These are phyloP conservation scores for Dendrolimus pini DNA, from an alignment of 2,888 invertebrate genomes.

Conservation along the genomic window DNA sequence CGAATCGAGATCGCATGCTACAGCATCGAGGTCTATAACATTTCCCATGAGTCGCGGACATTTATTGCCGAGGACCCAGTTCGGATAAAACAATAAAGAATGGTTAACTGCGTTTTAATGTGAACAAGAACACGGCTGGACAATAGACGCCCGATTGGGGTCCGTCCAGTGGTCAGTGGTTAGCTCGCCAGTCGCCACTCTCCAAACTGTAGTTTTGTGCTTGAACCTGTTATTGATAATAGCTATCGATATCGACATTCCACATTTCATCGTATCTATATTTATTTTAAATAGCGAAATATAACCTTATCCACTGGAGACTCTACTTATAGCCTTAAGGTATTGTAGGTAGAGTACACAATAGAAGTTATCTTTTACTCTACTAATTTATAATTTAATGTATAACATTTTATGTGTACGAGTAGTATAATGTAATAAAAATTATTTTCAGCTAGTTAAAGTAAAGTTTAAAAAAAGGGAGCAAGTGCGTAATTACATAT, in stretches of 20 bases:
- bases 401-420: too few species aligned
- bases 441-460: too few species aligned
- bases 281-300: too few species aligned
- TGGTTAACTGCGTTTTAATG: slow-evolving; percentile 74
- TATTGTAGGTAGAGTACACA: too few species aligned
- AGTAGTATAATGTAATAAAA: too few species aligned
- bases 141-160: slow-evolving; percentile 65
- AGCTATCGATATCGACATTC: slow-evolving; percentile 30
- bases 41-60: slow-evolving; percentile 67
- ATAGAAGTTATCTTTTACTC: too few species aligned
- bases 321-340: too few species aligned
- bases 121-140: slow-evolving; percentile 68
- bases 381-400: too few species aligned
- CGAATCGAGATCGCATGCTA: slow-evolving; percentile 47
- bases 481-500: too few species aligned
- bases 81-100: slow-evolving; percentile 75
- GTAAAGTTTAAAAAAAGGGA: too few species aligned
- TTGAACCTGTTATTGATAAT: not conserved
- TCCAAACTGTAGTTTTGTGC: slow-evolving; percentile 1
- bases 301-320: too few species aligned
- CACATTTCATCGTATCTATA: slow-evolving; percentile 1
- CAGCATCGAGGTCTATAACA: slow-evolving; percentile 33
- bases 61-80: slow-evolving; percentile 57
- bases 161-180: slow-evolving; percentile 56
- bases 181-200: slow-evolving; percentile 41